These are phyloP conservation scores for Standfussiana lucernea DNA, from an alignment of 2,888 invertebrate species.

Conservation along the genomic window DNA sequence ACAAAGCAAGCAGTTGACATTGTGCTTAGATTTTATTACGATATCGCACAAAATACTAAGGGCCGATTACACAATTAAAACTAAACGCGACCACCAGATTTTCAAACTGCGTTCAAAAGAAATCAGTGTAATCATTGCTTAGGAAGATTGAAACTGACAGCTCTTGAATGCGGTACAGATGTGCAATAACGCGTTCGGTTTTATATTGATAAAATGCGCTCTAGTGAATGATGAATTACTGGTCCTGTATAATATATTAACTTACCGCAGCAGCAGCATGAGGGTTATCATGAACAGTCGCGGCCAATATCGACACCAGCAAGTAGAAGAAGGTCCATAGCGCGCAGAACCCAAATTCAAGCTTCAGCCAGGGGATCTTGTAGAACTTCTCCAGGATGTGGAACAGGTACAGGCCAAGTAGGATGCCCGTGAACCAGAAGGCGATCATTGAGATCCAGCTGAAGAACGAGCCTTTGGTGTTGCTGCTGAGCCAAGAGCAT, in stretches of 20 bases:
- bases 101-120: background rate
- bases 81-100: background rate
- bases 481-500: slow-evolving; percentile 88
- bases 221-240: background rate
- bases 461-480: slow-evolving; percentile 93
- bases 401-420: slow-evolving; percentile 95
- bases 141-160: background rate
- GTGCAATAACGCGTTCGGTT: background rate
- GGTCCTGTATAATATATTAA: slow-evolving; percentile 57
- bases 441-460: slow-evolving; percentile 95
- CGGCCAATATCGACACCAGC: slow-evolving; percentile 93
- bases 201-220: background rate
- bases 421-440: slow-evolving; percentile 95
- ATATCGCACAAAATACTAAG: background rate
- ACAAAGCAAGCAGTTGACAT: background rate
- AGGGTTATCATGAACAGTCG: slow-evolving; percentile 90
- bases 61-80: background rate
- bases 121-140: background rate
- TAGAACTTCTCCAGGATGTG: slow-evolving; percentile 96
- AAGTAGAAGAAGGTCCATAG: slow-evolving; percentile 94
- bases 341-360: slow-evolving; percentile 94
- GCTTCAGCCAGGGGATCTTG: slow-evolving; percentile 96
- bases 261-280: slow-evolving; percentile 94
- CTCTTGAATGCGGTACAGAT: background rate
- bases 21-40: background rate